Base-by-base conservation (phyloP, 2,888 invertebrate species). In the Lepidocyrtinus sp. region DNA sequence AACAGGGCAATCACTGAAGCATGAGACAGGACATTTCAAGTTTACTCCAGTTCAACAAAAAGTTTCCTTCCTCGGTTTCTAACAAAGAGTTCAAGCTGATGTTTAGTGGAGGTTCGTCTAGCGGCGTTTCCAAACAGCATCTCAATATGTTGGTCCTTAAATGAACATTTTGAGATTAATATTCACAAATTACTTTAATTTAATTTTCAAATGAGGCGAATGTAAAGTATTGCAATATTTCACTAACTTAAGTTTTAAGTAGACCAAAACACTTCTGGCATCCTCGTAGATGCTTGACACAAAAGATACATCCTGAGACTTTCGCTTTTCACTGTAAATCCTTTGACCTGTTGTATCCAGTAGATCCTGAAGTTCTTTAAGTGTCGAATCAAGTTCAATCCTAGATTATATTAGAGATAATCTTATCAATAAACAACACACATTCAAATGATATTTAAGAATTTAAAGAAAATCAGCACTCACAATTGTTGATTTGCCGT, bases 111-210 rank as follows among this genome's bases (percentile, higher is more conserved):
- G 45, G 21, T 36, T 79, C 73, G 12, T 83, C 74, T 25, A 73
- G 12, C 55, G 82, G 74, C 36, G 68, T 61, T 3, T 71, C 55
- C 21, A 77, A 61, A 61, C 50, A 73, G 26, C 61, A 65, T 45
- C 71, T 64, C 3, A 77, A 71, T 0, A 83, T 55, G 67, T 85
- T 84, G n/a, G 83, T 80, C 50, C 85, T 85, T 46, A 9, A 81
- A 74, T 3, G 12, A 12, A 36, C 5, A 36, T 5, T 36, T 36
- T 36, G 5, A 7, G 36, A 36, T 36, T 36, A 36, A 12, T 36
- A 7, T 36, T 36, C 5, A 36, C 5, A 19, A 68, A 55, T 2
- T 1, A 26, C 5, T 5, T 36, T 36, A 36, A 36, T 7, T 12
- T 22, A 63, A 71, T 25, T 12, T 61, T 15, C 7, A 19, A 36